phyloP scores from a whole-genome alignment of 2,797 vertebrate genomes.

The Lepus townsendii region DNA sequence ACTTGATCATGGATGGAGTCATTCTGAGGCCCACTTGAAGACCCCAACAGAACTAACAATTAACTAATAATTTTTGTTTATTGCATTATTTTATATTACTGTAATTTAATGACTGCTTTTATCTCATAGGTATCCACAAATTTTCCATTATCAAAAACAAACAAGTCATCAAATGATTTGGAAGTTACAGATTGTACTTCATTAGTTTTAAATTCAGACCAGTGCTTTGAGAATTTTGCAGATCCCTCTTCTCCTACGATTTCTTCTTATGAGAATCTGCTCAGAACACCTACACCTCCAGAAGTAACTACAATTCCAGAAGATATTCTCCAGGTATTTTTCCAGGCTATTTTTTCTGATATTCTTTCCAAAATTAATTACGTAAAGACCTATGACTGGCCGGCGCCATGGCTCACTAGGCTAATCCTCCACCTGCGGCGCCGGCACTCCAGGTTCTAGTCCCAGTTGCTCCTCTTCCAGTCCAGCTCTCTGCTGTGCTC shows the following conservation, averaged over 20 bases:
- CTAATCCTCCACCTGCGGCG: too few relatives aligned
- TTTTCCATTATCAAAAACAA: constrained; percentile 71
- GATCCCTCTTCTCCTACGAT: constrained; percentile 86
- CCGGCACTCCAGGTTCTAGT: too few relatives aligned
- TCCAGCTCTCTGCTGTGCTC: too few relatives aligned
- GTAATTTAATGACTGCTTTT: constrained; percentile 65
- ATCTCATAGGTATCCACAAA: constrained; percentile 49
- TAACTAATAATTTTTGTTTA: constrained; percentile 49
- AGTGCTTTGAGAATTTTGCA: constrained; percentile 78
- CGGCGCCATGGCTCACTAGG: too few relatives aligned
- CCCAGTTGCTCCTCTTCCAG: too few relatives aligned
- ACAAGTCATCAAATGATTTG: constrained; percentile 51
- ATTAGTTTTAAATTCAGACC: constrained; percentile 73
- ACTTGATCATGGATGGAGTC: not conserved
- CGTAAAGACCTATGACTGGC: not conserved
- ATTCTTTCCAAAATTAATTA: constrained; percentile 25
- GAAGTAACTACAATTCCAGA: constrained; percentile 91
- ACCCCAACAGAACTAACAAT: not conserved
- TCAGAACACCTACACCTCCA: constrained; percentile 93
- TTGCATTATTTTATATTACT: constrained; percentile 12
- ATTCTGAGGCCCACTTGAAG: not conserved
- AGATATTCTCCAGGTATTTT: constrained; percentile 88
- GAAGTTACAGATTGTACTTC: constrained; percentile 62
- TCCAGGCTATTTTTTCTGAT: not conserved
- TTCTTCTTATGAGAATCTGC: constrained; percentile 87